Percentiles rank a stretch among this genome's conserved stretches.
Conservation (phyloP, 2,113 vertebrate genomes). For the Serilophus lunatus region DNA sequence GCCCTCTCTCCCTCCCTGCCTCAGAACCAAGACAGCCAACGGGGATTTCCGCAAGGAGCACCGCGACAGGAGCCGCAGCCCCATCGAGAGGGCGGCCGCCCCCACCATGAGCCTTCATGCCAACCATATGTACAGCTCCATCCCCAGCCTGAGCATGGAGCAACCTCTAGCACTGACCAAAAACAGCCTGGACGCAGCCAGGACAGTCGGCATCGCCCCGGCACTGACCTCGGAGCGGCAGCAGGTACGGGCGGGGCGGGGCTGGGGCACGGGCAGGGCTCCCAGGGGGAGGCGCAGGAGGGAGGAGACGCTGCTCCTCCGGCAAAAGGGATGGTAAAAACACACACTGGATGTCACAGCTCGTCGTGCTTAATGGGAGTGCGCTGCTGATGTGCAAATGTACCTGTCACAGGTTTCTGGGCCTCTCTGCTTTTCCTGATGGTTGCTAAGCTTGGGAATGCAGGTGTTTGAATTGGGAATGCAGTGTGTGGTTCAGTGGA, state of each 20-base stretch:
- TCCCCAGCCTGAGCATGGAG: constrained; percentile 90
- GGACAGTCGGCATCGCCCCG: constrained; percentile 76
- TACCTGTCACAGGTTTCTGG: background rate
- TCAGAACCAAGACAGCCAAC: constrained; percentile 88
- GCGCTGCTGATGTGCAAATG: background rate
- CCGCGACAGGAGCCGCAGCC: constrained; percentile 90
- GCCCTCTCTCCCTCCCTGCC: background rate
- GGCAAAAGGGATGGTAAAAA: background rate
- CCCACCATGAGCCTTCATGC: constrained; percentile 83
- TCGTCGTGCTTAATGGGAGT: background rate
- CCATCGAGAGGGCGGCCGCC: constrained; percentile 84
- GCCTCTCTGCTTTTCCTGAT: background rate
- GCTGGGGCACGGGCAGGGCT: background rate
- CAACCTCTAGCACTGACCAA: constrained; percentile 98
- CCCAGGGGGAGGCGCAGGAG: background rate
- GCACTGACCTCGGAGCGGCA: constrained; percentile 87
- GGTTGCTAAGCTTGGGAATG: background rate
- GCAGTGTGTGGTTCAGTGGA: background rate
- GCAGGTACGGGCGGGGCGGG: constrained; percentile 76
- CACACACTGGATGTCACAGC: background rate
- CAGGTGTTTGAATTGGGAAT: rapidly evolving
- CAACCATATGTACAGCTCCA: constrained; percentile 84
- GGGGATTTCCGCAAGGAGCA: constrained; percentile 93
- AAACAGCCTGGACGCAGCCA: constrained; percentile 82
- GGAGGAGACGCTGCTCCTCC: background rate